Base-by-base conservation (phyloP, 2,113 vertebrate genomes). In the Bagarius yarrelli region DNA sequence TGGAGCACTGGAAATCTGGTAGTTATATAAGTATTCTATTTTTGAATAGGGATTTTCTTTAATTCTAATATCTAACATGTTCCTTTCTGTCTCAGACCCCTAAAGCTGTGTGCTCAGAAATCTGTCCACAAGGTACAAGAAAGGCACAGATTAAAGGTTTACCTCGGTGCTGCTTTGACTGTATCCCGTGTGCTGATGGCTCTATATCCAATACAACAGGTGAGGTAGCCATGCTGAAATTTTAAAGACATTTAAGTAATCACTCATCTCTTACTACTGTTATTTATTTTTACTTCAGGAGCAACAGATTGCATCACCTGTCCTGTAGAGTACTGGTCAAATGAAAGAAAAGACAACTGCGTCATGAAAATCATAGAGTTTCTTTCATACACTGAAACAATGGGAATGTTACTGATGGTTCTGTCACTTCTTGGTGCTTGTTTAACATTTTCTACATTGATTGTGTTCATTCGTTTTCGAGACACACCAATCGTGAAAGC, bases 161-260 rank as follows among this genome's bases (percentile, higher is more conserved):
- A 0, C 84, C 88, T 5, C 25, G 61, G 52, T 90, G 87, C 78
- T 90, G 89, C 34, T 90, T 90, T 79, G 89, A 90, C 76, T 90
- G 89, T 57, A 79, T 87, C 55, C 61, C 83, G 34, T 90, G 89
- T 82, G 77, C 85, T 76, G 89, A 87, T 76, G 89, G 89, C 5
- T 86, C 91, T 18, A 90, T 92, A 32, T 88, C 91, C 56, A 93
- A 93, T 63, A 79, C 76, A 55, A 91, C 92, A 90, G 88, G 88
- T n/a, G n/a, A n/a, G n/a, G n/a, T n/a, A n/a, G n/a, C n/a, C n/a
- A n/a, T n/a, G n/a, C n/a, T n/a, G n/a, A n/a, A n/a, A n/a, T n/a
- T n/a, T n/a, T n/a, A 73, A 92, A 91, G 34, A 91, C 89, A 25
- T 90, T 40, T 2, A 13, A 18, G 15, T 19, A 34, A 64, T 64